Percentiles rank a stretch among this genome's conserved stretches.
phyloP scores from a whole-genome alignment of 1,140 invertebrate genomes.

The Thaumatotibia leucotreta region DNA sequence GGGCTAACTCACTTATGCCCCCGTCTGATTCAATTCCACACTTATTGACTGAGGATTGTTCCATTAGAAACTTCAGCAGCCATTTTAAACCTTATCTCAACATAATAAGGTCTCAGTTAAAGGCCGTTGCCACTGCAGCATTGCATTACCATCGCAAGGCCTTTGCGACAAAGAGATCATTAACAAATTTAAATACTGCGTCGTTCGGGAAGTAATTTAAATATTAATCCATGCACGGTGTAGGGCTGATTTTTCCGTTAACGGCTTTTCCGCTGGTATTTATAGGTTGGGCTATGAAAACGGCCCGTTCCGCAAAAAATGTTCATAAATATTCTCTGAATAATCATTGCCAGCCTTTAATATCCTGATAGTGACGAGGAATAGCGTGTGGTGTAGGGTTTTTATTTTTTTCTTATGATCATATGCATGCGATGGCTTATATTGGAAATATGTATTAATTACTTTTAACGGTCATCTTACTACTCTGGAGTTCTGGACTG shows the following conservation, averaged over 20 bases:
- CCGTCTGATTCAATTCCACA: conserved; percentile 35
- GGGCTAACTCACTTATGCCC: conserved; percentile 37
- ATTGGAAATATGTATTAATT: no score
- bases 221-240: not conserved
- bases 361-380: no score
- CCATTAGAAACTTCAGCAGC: not conserved
- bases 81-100: not conserved
- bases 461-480: no score
- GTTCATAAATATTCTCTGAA: no score
- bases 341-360: no score
- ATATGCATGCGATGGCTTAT: no score
- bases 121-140: not conserved
- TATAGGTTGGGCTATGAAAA: no score
- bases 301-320: no score
- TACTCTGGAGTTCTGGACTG: no score
- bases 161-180: not conserved
- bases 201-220: not conserved
- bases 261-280: no score
- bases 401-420: no score
- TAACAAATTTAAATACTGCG: not conserved
- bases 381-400: no score
- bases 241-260: not conserved
- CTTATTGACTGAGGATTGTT: conserved; percentile 38
- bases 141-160: not conserved
- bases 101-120: not conserved